phyloP scores from a whole-genome alignment of 2,797 vertebrate species.

The Lutjanus argentimaculatus region DNA sequence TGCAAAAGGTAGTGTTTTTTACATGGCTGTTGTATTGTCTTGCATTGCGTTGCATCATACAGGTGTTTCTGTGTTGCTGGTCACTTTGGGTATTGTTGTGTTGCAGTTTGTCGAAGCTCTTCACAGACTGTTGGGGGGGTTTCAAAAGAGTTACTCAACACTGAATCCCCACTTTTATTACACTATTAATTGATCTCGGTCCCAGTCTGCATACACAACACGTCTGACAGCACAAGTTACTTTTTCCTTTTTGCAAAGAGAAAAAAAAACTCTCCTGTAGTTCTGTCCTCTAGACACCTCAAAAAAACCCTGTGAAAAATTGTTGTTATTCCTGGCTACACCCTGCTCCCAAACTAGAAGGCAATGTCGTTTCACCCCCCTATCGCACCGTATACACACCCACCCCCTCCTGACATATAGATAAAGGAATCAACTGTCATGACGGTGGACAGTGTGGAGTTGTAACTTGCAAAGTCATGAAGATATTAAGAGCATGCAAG shows the following conservation, averaged over 20 bases:
- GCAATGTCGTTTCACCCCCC: not conserved
- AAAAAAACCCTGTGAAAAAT: not conserved
- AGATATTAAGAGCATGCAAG: too few relatives aligned
- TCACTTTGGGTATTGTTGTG: slow-evolving; percentile 11
- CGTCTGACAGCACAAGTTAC: not conserved
- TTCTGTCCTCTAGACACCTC: not conserved
- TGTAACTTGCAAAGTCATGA: too few relatives aligned
- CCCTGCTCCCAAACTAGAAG: not conserved
- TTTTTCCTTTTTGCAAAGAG: not conserved
- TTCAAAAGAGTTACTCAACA: not conserved
- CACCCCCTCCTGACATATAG: too few relatives aligned
- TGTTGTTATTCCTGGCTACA: not conserved
- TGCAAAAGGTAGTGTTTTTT: not conserved
- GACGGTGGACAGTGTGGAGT: too few relatives aligned
- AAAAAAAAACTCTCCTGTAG: not conserved
- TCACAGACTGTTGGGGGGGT: not conserved
- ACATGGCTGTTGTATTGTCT: not conserved
- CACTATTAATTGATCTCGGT: not conserved
- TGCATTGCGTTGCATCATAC: slow-evolving; percentile 15
- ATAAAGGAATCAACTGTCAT: too few relatives aligned
- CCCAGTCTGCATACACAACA: too few relatives aligned
- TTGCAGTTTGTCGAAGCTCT: not conserved
- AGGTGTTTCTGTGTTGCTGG: slow-evolving; percentile 14
- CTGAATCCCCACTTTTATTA: not conserved
- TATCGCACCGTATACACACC: too few relatives aligned